These are phyloP conservation scores for Odontocerum albicorne DNA, from an alignment of 2,888 invertebrate species.

Conservation along the genomic window DNA sequence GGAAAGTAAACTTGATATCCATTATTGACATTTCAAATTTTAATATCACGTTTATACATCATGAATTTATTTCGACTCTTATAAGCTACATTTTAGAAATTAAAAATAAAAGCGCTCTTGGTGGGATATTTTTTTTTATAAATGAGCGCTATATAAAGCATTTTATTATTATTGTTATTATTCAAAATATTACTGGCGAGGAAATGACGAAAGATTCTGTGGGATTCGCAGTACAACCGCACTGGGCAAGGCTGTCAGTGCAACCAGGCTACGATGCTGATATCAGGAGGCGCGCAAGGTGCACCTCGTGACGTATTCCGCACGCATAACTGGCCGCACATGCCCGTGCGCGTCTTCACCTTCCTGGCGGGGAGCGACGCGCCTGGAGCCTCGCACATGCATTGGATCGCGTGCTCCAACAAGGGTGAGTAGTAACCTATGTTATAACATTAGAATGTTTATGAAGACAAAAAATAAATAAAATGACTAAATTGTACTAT, in stretches of 20 bases:
- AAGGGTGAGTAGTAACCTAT: too few relatives aligned
- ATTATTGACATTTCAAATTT: too few relatives aligned
- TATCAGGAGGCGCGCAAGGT: constrained; percentile 88
- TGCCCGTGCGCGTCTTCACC: constrained; percentile 94
- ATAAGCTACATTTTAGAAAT: too few relatives aligned
- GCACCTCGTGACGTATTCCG: constrained; percentile 65
- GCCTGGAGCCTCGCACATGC: constrained; percentile 80
- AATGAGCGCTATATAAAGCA: background rate
- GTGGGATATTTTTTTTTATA: too few relatives aligned
- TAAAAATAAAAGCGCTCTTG: too few relatives aligned
- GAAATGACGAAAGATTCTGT: background rate
- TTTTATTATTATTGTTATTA: background rate
- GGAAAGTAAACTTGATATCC: too few relatives aligned
- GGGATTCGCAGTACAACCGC: constrained; percentile 68
- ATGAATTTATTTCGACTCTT: too few relatives aligned
- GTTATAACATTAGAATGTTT: too few relatives aligned
- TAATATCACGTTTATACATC: too few relatives aligned
- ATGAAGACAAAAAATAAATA: too few relatives aligned
- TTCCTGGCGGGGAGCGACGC: constrained; percentile 95
- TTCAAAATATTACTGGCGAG: too few relatives aligned
- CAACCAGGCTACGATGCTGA: constrained; percentile 97
- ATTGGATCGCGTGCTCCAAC: constrained; percentile 95
- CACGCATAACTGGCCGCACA: constrained; percentile 89
- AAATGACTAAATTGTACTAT: too few relatives aligned
- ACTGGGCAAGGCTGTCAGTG: constrained; percentile 89